Conservation (phyloP, 2,888 invertebrate genomes). For the Stramonita haemastoma region DNA sequence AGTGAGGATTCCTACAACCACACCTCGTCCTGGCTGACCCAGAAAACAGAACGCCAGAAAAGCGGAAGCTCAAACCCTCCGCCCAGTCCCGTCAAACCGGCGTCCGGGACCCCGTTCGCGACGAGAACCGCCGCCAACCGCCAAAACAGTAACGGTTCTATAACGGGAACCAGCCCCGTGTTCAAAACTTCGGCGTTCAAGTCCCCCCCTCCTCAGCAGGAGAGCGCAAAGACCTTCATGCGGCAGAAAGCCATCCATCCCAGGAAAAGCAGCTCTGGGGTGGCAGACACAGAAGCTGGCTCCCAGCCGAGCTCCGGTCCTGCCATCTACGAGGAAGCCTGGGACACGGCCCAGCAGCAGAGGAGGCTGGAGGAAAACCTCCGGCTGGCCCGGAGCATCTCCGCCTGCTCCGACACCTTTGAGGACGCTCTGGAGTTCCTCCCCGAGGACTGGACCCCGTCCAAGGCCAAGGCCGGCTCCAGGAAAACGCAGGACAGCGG, state of each 20-base stretch:
- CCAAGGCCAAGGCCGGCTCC: not conserved
- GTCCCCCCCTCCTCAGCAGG: not conserved
- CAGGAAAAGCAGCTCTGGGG: not conserved
- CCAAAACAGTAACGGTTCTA: constrained; percentile 9
- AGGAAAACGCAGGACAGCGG: not conserved
- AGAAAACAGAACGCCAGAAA: not conserved
- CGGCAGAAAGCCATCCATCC: constrained; percentile 11
- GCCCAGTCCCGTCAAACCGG: not conserved
- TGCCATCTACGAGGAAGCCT: constrained; percentile 65
- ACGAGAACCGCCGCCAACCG: not conserved
- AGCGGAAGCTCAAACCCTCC: not conserved
- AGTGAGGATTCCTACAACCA: constrained; percentile 20
- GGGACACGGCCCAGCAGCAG: constrained; percentile 68
- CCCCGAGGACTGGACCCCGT: constrained; percentile 29
- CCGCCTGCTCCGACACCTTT: constrained; percentile 41
- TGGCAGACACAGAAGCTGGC: not conserved
- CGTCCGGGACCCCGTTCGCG: not conserved
- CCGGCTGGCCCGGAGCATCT: constrained; percentile 53
- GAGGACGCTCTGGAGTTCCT: constrained; percentile 49
- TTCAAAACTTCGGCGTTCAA: not conserved
- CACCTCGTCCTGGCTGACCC: not conserved
- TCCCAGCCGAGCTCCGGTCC: not conserved
- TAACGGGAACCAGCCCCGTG: not conserved
- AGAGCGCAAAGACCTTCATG: not conserved
- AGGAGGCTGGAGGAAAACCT: constrained; percentile 67